Conservation (phyloP, 2,797 vertebrate species). For the Notoglanidium macrostoma region DNA sequence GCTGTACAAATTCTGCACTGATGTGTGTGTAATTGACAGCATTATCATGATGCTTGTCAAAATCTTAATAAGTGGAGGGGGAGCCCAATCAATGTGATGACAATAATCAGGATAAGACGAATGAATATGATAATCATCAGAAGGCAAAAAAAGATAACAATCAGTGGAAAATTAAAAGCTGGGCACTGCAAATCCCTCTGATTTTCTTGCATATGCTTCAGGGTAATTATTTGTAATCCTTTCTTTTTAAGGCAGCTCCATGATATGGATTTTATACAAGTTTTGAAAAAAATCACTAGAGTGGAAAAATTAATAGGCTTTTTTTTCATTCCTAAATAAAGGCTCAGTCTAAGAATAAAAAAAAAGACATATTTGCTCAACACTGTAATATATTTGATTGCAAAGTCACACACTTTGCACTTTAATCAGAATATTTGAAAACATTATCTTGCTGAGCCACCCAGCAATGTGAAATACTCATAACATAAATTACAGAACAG, state of each 20-base stretch:
- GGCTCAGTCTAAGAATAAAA: neutral
- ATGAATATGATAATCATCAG: conserved; percentile 6
- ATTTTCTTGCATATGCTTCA: neutral
- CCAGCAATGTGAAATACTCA: neutral
- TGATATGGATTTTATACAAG: neutral
- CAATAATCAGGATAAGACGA: conserved; percentile 2
- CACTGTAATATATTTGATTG: neutral
- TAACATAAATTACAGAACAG: neutral
- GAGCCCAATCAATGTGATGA: neutral
- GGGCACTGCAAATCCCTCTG: neutral
- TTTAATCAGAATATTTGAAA: neutral
- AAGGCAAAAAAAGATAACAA: neutral
- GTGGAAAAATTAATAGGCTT: neutral
- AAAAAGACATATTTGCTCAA: neutral
- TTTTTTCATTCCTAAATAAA: neutral
- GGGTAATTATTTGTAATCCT: neutral
- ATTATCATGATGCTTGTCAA: neutral
- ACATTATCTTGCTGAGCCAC: neutral
- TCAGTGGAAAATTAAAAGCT: neutral
- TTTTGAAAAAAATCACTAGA: neutral
- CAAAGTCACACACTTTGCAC: neutral
- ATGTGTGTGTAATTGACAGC: neutral
- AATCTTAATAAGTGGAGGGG: neutral
- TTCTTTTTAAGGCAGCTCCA: neutral
- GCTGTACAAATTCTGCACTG: neutral